phyloP scores from a whole-genome alignment of 1,140 invertebrate genomes.

The Ceratosolen solmsi region DNA sequence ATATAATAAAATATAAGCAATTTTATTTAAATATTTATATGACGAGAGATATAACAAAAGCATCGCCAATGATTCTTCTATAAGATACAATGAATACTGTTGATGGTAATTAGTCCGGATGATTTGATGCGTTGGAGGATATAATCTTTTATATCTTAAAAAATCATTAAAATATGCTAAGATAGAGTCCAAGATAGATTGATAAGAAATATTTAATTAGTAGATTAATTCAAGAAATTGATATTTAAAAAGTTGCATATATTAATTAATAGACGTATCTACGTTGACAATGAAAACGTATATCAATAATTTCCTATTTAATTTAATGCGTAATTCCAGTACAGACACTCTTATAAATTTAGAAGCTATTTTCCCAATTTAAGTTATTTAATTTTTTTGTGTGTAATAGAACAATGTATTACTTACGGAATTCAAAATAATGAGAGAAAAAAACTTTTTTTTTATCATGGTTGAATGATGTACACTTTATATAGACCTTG shows the following conservation, averaged over 20 bases:
- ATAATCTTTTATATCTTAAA: background rate
- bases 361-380: background rate
- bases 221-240: too few relatives aligned
- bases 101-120: background rate
- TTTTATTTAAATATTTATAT: too few relatives aligned
- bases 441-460: background rate
- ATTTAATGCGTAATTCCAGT: background rate
- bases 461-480: background rate
- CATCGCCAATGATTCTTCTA: background rate
- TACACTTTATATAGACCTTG: slow-evolving; percentile 20
- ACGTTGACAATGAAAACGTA: too few relatives aligned
- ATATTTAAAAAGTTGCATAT: background rate
- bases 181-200: too few relatives aligned
- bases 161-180: background rate
- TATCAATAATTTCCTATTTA: background rate
- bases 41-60: too few relatives aligned
- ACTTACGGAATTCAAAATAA: background rate
- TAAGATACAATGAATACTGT: background rate
- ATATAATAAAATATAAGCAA: too few relatives aligned
- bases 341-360: background rate
- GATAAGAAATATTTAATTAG: too few relatives aligned
- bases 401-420: background rate
- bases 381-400: background rate
- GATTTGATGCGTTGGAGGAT: background rate
- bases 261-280: too few relatives aligned